Conservation (phyloP, 2,797 vertebrate species). For the Poeciliopsis paucimaculata region DNA sequence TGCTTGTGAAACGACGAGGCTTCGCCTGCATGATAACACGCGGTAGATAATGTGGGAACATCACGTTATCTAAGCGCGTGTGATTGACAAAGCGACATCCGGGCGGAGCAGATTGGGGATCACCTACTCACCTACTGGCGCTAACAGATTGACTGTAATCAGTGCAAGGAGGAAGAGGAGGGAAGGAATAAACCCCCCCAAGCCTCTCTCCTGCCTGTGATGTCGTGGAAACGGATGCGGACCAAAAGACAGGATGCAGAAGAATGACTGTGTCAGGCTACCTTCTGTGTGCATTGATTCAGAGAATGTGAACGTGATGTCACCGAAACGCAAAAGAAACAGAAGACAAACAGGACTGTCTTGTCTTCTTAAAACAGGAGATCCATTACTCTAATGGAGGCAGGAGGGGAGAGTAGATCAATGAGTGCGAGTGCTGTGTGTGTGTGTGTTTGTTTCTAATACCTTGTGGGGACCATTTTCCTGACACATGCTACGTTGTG, state of each 20-base stretch:
- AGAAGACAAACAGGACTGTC: conserved; percentile 9
- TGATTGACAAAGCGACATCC: conserved; percentile 54
- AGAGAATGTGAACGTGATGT: conserved; percentile 22
- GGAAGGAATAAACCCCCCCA: conserved; percentile 15
- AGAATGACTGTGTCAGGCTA: conserved; percentile 50
- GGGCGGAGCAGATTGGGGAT: conserved; percentile 57
- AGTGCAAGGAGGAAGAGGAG: conserved; percentile 52
- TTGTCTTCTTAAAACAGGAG: conserved; percentile 38
- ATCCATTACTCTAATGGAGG: conserved; percentile 47
- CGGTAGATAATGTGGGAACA: conserved; percentile 42
- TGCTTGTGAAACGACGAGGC: conserved; percentile 16
- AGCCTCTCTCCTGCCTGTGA: conserved; percentile 3
- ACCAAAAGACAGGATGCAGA: conserved; percentile 62
- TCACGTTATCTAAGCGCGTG: conserved; percentile 24
- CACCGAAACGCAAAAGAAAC: conserved; percentile 25
- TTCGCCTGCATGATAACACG: conserved; percentile 17
- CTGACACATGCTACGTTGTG: too few relatives aligned
- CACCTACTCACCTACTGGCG: conserved; percentile 59
- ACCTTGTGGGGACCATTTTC: too few relatives aligned
- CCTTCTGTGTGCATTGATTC: conserved; percentile 39
- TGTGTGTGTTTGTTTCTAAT: too few relatives aligned
- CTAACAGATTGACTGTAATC: conserved; percentile 74
- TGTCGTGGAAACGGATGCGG: conserved; percentile 42
- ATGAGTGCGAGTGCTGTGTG: conserved; percentile 21
- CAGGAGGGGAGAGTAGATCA: conserved; percentile 41